Evolutionary conservation across 1,140 invertebrate genomes (phyloP), one percentile per base, ranked within the genome.

Genomic region (Lepidurus arcticus): DNA sequence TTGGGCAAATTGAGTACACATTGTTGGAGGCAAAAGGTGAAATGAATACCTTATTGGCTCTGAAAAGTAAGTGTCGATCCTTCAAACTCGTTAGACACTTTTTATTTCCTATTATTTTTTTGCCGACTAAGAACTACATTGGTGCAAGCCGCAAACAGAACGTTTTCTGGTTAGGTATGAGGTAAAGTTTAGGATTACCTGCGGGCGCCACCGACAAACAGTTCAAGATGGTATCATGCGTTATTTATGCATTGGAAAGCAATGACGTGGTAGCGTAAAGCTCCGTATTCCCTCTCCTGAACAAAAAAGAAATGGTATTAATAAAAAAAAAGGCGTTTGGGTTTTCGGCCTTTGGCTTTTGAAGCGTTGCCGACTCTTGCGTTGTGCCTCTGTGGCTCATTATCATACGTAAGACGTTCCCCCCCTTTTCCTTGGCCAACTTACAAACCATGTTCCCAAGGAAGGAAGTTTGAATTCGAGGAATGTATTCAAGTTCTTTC

Each of bases 161-260:
- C 21, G 53, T 65, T 65, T 21, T 21, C 6, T 65, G 53, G 53
- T 65, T 65, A 65, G 53, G 16, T 65, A 9, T n/a, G 21, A 21
- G 16, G 6, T 21, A 9, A 65, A 65, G 53, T 65, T 65, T 65
- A 21, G 21, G 53, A 65, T 65, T 16, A 13, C 16, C 53, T 21
- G 53, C 53, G 21, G 21, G 53, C 53, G 21, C 53, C 53, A 47
- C 53, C 53, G 53, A 65, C 53, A 65, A 65, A 65, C 53, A 65
- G 53, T 21, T 9, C 53, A 65, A 65, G 53, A 65, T 65, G 53
- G 53, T 65, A 65, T 65, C 53, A 21, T 65, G 21, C 53, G 53
- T 65, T 65, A 65, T 65, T 65, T 65, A 65, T 65, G 53, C 53
- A 65, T 65, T 65, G 13, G 53, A 65, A 65, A 65, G 16, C 53